Conservation (phyloP, 1,140 invertebrate genomes). For the Aplysia californica region DNA sequence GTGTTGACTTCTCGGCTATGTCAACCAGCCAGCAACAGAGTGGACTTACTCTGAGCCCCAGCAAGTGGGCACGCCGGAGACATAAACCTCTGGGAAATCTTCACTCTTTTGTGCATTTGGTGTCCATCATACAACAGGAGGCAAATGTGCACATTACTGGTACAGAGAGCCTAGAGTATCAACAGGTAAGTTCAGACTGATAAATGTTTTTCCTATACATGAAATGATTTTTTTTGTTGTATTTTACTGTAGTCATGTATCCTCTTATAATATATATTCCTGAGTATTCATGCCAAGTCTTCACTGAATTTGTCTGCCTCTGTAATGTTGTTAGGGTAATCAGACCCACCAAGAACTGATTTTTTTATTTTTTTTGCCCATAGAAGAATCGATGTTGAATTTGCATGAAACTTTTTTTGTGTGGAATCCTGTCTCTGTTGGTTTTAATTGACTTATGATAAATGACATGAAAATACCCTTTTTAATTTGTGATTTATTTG, state of each 20-base stretch:
- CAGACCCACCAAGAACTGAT: no score
- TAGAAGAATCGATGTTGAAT: no score
- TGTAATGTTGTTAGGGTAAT: no score
- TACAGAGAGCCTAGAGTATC: background rate
- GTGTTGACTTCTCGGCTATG: slow-evolving; percentile 56
- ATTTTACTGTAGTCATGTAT: background rate
- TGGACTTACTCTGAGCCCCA: slow-evolving; percentile 44
- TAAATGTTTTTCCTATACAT: background rate
- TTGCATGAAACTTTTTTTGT: no score
- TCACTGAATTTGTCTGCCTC: no score
- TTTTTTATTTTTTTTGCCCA: no score
- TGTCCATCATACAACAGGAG: slow-evolving; percentile 27
- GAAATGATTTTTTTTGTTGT: background rate
- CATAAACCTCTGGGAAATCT: slow-evolving; percentile 57
- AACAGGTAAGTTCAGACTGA: slow-evolving; percentile 15
- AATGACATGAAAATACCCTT: no score
- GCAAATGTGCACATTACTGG: slow-evolving; percentile 14
- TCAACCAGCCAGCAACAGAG: slow-evolving; percentile 34
- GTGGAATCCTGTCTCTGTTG: no score
- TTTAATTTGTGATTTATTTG: no score
- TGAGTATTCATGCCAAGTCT: no score
- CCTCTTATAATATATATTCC: no score
- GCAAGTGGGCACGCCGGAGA: slow-evolving; percentile 48
- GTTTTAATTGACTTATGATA: no score
- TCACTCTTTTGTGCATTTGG: slow-evolving; percentile 50